Evolutionary conservation across 1,140 invertebrate species (phyloP).

Genomic region (Armadillidium nasatum): DNA sequence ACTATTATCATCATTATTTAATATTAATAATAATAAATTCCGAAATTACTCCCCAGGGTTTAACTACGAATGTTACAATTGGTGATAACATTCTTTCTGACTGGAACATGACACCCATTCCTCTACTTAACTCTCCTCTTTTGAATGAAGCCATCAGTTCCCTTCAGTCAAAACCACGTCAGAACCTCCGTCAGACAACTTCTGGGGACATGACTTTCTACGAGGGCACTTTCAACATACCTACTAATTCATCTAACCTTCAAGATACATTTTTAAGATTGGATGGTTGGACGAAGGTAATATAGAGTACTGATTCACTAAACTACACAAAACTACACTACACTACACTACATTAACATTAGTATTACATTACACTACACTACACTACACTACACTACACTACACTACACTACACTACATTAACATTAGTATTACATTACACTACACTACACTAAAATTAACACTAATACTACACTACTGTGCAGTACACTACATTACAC

Average conservation of each 20-base stretch:
- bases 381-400: no score
- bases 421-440: no score
- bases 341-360: no score
- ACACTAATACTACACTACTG: no score
- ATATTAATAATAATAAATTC: background rate
- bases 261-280: constrained; percentile 63
- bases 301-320: no score
- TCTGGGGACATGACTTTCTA: constrained; percentile 51
- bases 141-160: constrained; percentile 24
- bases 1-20: no score
- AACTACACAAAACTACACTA: no score
- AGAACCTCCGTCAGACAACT: constrained; percentile 26
- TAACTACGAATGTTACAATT: constrained; percentile 53
- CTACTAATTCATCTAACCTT: constrained; percentile 36
- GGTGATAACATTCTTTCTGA: constrained; percentile 47
- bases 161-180: background rate
- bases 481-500: no score
- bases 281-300: constrained; percentile 62
- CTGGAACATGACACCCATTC: constrained; percentile 49
- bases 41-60: no score
- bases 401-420: no score
- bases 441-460: no score
- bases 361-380: no score
- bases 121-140: constrained; percentile 44
- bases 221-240: constrained; percentile 51